Percentiles rank a stretch among this genome's conserved stretches.
phyloP scores from a whole-genome alignment of 2,888 invertebrate species.

The Torymus texanus region DNA sequence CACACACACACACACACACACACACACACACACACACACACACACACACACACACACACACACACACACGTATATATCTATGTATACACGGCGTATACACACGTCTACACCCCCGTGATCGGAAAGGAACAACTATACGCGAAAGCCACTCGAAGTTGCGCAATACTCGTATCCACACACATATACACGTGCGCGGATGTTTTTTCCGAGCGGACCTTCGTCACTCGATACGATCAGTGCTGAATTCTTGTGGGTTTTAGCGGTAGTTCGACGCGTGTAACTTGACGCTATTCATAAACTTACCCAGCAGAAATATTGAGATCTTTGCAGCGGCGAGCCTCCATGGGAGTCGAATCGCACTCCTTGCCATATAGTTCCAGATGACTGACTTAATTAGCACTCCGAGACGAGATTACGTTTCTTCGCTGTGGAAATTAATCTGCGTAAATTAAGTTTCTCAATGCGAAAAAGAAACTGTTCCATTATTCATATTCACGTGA shows the following conservation, averaged over 20 bases:
- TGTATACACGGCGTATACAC: neutral
- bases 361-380: neutral
- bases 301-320: neutral
- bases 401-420: neutral
- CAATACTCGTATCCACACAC: neutral
- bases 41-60: no score
- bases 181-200: neutral
- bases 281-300: no score
- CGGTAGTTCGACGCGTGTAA: slow-evolving; percentile 1
- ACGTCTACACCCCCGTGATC: neutral
- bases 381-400: slow-evolving; percentile 4
- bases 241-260: slow-evolving; percentile 3
- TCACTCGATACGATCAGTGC: slow-evolving; percentile 11
- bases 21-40: no score
- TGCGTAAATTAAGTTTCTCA: neutral
- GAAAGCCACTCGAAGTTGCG: slow-evolving; percentile 22
- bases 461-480: neutral
- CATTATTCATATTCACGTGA: no score
- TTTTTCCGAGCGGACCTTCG: slow-evolving; percentile 12
- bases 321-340: neutral
- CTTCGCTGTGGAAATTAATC: neutral
- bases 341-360: neutral
- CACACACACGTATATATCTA: no score
- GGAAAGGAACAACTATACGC: slow-evolving; percentile 3
- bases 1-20: no score